phyloP scores from a whole-genome alignment of 1,140 invertebrate species.

The Drosophila kikkawai region DNA sequence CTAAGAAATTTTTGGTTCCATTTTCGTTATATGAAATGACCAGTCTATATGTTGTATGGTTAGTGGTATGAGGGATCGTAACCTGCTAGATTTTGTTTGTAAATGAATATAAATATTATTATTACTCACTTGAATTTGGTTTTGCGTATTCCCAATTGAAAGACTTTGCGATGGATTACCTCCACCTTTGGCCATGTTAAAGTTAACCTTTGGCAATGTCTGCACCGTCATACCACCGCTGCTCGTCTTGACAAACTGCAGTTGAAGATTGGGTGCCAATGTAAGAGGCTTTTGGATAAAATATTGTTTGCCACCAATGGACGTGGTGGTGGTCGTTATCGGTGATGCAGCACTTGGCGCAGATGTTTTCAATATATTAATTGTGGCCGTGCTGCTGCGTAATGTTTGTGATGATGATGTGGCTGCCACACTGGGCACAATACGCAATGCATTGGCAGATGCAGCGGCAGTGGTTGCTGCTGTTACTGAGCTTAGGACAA shows the following conservation, averaged over 20 bases:
- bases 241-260: slow-evolving; percentile 83
- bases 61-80: too few species aligned
- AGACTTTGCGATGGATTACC: slow-evolving; percentile 38
- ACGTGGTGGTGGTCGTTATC: slow-evolving; percentile 36
- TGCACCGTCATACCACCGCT: slow-evolving; percentile 77
- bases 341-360: slow-evolving; percentile 34
- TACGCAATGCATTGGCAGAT: slow-evolving; percentile 44
- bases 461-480: slow-evolving; percentile 2
- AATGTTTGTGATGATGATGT: slow-evolving; percentile 51
- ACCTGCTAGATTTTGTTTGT: neutral
- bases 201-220: slow-evolving; percentile 79
- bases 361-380: slow-evolving; percentile 60
- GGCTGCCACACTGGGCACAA: slow-evolving; percentile 51
- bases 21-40: too few species aligned
- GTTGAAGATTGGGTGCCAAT: slow-evolving; percentile 73
- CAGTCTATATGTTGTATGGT: too few species aligned
- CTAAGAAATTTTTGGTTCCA: too few species aligned
- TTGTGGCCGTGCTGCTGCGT: slow-evolving; percentile 41
- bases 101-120: too few species aligned
- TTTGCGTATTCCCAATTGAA: slow-evolving; percentile 43
- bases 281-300: slow-evolving; percentile 81
- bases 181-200: slow-evolving; percentile 71
- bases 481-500: slow-evolving; percentile 52
- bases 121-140: slow-evolving; percentile 80
- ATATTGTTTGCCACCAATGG: slow-evolving; percentile 80